Evolutionary conservation across 2,113 vertebrate genomes (phyloP).

Genomic region (Embiotoca jacksoni): DNA sequence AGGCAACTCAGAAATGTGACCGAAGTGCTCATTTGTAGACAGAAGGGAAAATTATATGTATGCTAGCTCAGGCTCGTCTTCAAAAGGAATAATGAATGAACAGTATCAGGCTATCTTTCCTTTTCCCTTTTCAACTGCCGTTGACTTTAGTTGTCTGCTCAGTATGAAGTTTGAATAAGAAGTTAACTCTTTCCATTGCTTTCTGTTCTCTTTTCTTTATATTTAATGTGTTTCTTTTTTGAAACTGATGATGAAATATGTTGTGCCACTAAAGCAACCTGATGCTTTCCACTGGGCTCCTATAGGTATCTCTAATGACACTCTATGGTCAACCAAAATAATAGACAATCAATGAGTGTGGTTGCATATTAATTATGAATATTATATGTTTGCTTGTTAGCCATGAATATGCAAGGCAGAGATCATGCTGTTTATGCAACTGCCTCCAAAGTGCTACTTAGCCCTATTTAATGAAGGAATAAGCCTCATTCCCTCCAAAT

Average conservation of each 20-base stretch:
- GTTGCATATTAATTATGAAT: slow-evolving; percentile 57
- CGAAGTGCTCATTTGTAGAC: slow-evolving; percentile 61
- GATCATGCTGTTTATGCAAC: slow-evolving; percentile 47
- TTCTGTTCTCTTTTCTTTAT: background rate
- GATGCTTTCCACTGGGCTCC: background rate
- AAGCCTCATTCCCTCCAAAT: slow-evolving; percentile 30
- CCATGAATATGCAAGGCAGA: slow-evolving; percentile 45
- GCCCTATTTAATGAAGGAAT: slow-evolving; percentile 43
- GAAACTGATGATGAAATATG: background rate
- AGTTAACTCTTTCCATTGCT: slow-evolving; percentile 14
- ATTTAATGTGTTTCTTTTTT: slow-evolving; percentile 4
- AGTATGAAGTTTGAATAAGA: slow-evolving; percentile 30
- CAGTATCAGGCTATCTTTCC: slow-evolving; percentile 18
- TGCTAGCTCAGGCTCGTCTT: slow-evolving; percentile 35
- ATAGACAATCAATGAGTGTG: slow-evolving; percentile 54
- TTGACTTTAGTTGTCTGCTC: slow-evolving; percentile 26
- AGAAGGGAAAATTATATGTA: slow-evolving; percentile 43
- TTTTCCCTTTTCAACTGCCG: slow-evolving; percentile 22
- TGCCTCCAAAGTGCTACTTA: slow-evolving; percentile 56
- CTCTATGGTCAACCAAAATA: slow-evolving; percentile 62
- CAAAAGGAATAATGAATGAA: slow-evolving; percentile 64
- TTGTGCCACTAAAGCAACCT: background rate
- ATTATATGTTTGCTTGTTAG: slow-evolving; percentile 48
- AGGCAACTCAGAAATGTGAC: slow-evolving; percentile 47
- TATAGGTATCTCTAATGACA: slow-evolving; percentile 36